A percentile compares a stretch with the other conserved stretches of the same genome.
Evolutionary conservation across 2,797 vertebrate genomes (phyloP).

Genomic region (Graptemys geographica): DNA sequence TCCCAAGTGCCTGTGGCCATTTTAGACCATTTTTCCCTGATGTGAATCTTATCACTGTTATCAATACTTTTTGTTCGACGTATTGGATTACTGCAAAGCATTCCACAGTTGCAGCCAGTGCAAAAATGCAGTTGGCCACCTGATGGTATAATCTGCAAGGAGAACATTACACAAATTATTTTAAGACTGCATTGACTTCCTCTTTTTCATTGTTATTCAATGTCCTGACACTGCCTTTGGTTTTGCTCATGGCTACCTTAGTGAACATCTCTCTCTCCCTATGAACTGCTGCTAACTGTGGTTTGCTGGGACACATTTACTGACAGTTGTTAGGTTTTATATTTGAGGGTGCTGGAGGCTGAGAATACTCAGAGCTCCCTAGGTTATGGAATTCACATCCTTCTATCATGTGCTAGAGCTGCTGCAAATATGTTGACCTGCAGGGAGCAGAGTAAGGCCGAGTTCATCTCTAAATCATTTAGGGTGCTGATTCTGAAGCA

Average conservation of each 20-base stretch:
- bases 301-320: background rate
- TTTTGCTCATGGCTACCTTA: background rate
- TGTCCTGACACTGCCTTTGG: background rate
- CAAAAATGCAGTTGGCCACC: background rate
- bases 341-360: background rate
- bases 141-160: background rate
- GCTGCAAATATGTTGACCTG: background rate
- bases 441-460: background rate
- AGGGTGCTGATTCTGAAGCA: background rate
- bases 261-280: background rate
- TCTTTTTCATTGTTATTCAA: background rate
- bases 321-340: background rate
- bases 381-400: background rate
- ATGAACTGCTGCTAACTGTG: background rate
- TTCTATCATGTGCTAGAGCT: background rate
- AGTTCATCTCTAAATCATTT: background rate
- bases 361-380: background rate
- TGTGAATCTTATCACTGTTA: background rate
- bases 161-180: background rate
- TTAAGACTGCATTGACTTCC: background rate
- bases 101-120: background rate
- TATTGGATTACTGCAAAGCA: background rate
- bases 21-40: background rate
- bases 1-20: background rate
- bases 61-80: background rate